Base-by-base conservation (phyloP, 2,888 invertebrate species). In the Lacanobia wlatinum region DNA sequence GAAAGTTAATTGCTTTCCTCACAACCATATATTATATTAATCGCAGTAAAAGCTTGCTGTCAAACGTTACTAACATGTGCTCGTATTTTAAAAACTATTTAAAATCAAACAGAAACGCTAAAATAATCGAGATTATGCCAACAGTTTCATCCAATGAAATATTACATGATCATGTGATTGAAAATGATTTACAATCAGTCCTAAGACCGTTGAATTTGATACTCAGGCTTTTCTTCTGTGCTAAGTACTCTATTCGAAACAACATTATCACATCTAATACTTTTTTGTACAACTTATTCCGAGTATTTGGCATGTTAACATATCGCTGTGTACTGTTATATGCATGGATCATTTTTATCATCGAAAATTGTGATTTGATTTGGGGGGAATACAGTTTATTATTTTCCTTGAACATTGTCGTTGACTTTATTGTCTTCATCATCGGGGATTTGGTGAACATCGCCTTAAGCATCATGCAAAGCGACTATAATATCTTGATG, bases 401-500 rank as follows among this genome's bases (percentile, higher is more conserved):
- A 4, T 66, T 46, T 43, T 16, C 28, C 10, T 14, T 14, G 14
- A n/a, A 14, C 3, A 12, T 46, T 2, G 0, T 14, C 4, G 6
- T 21, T 28, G 67, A 48, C 18, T 48, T 48, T 48, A 18, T 8
- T 18, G 1, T 18, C 6, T 18, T 18, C 7, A 18, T 48, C 7
- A 48, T 48, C 8, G 55, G 55, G 3, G 28, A 66, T 48, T 40
- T 66, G 6, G 16, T 59, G 2, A 40, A 43, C 28, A 50, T 16
- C 14, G 23, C 28, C 14, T 18, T 28, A 40, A 59, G 18, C 28
- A 66, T 70, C 28, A 18, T 43, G 14, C 34, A 66, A 12, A 70
- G 67, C 7, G 40, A 21, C 9, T n/a, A 66, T 21, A 66, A 70
- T 58, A 66, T 70, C 14, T 52, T 58, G 46, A 34, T 70, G 28